Percentiles rank a stretch among this genome's conserved stretches.
Conservation (phyloP, 2,113 vertebrate species). For the Bufo gargarizans region DNA sequence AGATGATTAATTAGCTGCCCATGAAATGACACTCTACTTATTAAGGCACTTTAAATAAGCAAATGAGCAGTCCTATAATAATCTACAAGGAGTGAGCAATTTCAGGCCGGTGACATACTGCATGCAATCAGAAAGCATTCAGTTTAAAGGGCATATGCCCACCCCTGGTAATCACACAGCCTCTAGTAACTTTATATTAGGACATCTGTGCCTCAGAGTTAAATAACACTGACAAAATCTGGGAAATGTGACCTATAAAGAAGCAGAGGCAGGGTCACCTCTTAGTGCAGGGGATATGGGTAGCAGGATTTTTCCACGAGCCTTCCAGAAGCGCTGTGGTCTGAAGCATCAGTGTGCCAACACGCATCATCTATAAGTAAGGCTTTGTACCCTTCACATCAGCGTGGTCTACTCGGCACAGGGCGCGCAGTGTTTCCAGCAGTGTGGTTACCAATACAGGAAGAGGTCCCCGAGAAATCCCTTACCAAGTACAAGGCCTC, state of each 20-base stretch:
- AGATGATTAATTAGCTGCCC: too few species aligned
- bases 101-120: too few species aligned
- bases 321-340: background rate
- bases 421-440: background rate
- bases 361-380: slow-evolving; percentile 17
- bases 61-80: too few species aligned
- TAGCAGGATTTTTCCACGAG: background rate
- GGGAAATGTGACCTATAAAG: background rate
- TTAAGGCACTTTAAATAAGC: too few species aligned
- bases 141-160: too few species aligned
- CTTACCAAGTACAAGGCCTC: slow-evolving; percentile 23
- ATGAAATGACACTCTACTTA: too few species aligned
- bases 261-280: background rate
- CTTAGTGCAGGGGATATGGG: background rate
- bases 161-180: too few species aligned
- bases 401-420: background rate
- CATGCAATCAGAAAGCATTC: too few species aligned
- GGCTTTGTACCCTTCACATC: slow-evolving; percentile 15
- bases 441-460: slow-evolving; percentile 14
- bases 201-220: too few species aligned
- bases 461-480: background rate
- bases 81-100: too few species aligned
- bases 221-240: background rate
- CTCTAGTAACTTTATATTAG: too few species aligned
- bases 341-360: background rate